Percentiles rank a stretch among this genome's conserved stretches.
Conservation (phyloP, 1,140 invertebrate genomes). For the Pseudomyrmex concolor region DNA sequence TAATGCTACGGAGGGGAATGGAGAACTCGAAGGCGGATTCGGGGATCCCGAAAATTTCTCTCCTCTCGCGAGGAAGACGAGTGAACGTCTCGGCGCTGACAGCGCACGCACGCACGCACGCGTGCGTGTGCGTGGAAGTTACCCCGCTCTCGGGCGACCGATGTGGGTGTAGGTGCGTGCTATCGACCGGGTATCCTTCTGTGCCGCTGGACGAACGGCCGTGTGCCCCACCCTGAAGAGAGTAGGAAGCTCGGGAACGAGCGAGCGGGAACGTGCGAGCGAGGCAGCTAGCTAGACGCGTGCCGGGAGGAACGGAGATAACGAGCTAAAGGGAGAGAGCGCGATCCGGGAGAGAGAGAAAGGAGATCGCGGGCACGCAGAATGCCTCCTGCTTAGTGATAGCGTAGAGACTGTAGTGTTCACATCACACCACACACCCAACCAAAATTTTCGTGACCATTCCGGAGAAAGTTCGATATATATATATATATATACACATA, state of each 20-base stretch:
- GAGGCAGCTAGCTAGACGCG: conserved; percentile 14
- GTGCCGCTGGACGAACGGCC: conserved; percentile 62
- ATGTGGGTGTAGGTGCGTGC: conserved; percentile 72
- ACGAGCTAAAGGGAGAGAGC: background rate
- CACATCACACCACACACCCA: conserved; percentile 70
- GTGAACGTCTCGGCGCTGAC: background rate
- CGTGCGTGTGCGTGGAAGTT: conserved; percentile 32
- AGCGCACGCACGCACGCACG: background rate
- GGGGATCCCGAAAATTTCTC: conserved; percentile 32
- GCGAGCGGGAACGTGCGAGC: conserved; percentile 26
- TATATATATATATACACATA: conserved; percentile 37
- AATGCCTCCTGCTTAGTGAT: conserved; percentile 82
- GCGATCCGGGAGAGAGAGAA: conserved; percentile 41
- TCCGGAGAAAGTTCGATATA: conserved; percentile 47
- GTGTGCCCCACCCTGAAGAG: conserved; percentile 75
- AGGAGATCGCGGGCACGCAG: conserved; percentile 71
- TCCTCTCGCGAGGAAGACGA: background rate
- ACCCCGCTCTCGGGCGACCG: conserved; percentile 33
- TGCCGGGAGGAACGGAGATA: conserved; percentile 17
- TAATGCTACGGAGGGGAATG: too few relatives aligned
- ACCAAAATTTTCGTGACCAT: conserved; percentile 56
- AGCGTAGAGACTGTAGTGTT: conserved; percentile 83
- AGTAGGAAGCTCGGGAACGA: conserved; percentile 55
- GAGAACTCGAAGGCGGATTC: background rate
- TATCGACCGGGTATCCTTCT: conserved; percentile 77